Base-by-base conservation (phyloP, 2,113 vertebrate species). In the Heterocephalus glaber region DNA sequence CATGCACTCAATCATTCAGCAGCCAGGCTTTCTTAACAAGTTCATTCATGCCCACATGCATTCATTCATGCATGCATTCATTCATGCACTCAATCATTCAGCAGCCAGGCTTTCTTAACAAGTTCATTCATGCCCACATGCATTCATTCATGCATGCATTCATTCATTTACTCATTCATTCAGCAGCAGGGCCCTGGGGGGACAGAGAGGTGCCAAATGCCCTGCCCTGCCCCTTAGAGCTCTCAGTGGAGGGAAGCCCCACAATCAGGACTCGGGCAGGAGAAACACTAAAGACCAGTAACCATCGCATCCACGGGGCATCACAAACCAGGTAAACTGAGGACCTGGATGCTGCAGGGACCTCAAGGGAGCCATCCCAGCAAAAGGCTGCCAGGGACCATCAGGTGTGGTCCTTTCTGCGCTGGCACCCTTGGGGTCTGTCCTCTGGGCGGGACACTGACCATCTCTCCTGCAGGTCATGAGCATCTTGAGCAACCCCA, bases 401-500 rank as follows among this genome's bases (percentile, higher is more conserved):
- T n/a, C 61, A 41, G 0, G 24, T 58, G 0, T 0, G 0, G 5
- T 3, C 66, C 76, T 58, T 0, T 1, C 0, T 2, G 1, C 0
- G 0, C 47, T 3, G 0, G 20, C 14, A 1, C 3, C 68, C 22
- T 22, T 0, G 2, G 54, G 33, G 80, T 7, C 84, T 7, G 0
- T 10, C 33, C 89, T 8, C 26, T 0, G 33, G 41, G 70, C 41
- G 0, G 0, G 0, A 28, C 33, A 44, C 2, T 0, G 28, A 44
- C 22, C 4, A 1, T 91, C 68, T 93, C 85, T 93, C 58, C 96
- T 47, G 38, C 98, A 99, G 99, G 99, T 99, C 97, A 99, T 99
- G 99, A 99, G 99, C 97, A 99, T 99, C 96, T 98, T 99, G 98
- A 99, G 99, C 98, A 99, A 99, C 98, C 99, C 99, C 97, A 98